Conservation (phyloP, 1,140 invertebrate species). For the Thaumatotibia leucotreta region DNA sequence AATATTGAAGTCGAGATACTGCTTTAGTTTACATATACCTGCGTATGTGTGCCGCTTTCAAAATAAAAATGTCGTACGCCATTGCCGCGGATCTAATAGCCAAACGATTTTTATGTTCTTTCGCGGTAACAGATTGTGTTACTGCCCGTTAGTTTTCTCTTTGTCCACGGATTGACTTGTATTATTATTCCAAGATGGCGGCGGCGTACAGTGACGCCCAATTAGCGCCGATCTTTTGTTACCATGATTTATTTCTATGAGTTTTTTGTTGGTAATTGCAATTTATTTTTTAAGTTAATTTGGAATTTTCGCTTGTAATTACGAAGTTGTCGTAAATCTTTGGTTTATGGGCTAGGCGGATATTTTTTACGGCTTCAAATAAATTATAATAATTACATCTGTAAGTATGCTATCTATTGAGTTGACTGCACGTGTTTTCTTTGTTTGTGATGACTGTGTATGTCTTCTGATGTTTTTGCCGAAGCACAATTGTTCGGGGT, state of each 20-base stretch:
- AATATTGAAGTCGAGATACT: background rate
- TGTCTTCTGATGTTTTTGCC: too few species aligned
- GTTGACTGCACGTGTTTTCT: background rate
- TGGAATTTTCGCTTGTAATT: conserved; percentile 2
- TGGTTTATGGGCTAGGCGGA: conserved; percentile 1
- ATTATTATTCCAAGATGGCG: conserved; percentile 37
- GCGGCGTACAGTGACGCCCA: conserved; percentile 47
- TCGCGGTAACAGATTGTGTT: conserved; percentile 63
- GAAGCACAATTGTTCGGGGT: too few species aligned
- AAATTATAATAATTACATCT: background rate
- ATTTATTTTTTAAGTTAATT: conserved; percentile 18
- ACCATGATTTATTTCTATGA: conserved; percentile 51
- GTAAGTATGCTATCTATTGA: background rate
- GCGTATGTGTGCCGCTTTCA: conserved; percentile 31
- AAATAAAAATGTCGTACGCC: conserved; percentile 61
- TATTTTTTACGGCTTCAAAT: background rate
- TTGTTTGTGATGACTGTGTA: background rate
- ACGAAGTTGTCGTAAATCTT: background rate
- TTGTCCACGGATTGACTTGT: conserved; percentile 48
- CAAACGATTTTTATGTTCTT: conserved; percentile 60
- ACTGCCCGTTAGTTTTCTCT: conserved; percentile 40
- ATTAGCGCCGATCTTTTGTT: conserved; percentile 59
- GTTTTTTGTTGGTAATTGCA: conserved; percentile 21
- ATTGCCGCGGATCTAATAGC: conserved; percentile 52
- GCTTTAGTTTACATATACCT: background rate